Conservation (phyloP, 37 sponge, comb jelly and placozoan genomes). For the Tethya wilhelma region DNA sequence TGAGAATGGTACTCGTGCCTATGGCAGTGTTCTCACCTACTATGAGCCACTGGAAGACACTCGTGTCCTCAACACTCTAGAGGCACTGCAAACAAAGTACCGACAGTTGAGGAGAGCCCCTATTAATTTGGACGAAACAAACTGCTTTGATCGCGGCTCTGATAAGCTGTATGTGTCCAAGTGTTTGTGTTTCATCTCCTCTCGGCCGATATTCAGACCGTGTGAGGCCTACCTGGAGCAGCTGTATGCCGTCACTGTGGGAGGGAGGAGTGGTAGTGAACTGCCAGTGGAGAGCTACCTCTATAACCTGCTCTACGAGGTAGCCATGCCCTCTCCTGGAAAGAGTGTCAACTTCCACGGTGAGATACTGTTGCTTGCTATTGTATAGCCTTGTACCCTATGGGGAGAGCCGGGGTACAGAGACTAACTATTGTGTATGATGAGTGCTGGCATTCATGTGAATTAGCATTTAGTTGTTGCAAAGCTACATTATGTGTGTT, state of each 20-base stretch:
- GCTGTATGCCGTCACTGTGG: constrained; percentile 55
- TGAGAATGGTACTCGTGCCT: constrained; percentile 78
- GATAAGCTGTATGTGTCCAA: constrained; percentile 62
- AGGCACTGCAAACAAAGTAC: constrained; percentile 52
- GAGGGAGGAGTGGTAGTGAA: constrained; percentile 3
- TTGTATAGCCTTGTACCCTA: too few relatives aligned
- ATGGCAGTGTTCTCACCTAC: constrained; percentile 78
- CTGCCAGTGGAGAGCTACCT: constrained; percentile 86
- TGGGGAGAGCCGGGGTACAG: background rate
- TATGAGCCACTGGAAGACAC: constrained; percentile 48
- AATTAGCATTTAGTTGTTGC: background rate
- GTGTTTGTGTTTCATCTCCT: constrained; percentile 68
- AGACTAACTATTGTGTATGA: background rate
- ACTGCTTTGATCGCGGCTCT: constrained; percentile 5
- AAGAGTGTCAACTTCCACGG: constrained; percentile 55
- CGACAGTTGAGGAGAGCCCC: background rate
- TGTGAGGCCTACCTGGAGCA: constrained; percentile 53
- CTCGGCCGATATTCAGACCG: constrained; percentile 56
- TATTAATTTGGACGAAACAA: constrained; percentile 7
- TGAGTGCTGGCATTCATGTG: background rate
- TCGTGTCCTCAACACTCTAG: constrained; percentile 30
- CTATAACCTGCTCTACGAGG: constrained; percentile 80
- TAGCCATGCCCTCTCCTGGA: constrained; percentile 76
- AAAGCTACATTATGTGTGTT: background rate
- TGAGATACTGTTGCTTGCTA: background rate